These are phyloP conservation scores for Lates japonicus DNA, from an alignment of 2,797 vertebrate species.

Conservation along the genomic window DNA sequence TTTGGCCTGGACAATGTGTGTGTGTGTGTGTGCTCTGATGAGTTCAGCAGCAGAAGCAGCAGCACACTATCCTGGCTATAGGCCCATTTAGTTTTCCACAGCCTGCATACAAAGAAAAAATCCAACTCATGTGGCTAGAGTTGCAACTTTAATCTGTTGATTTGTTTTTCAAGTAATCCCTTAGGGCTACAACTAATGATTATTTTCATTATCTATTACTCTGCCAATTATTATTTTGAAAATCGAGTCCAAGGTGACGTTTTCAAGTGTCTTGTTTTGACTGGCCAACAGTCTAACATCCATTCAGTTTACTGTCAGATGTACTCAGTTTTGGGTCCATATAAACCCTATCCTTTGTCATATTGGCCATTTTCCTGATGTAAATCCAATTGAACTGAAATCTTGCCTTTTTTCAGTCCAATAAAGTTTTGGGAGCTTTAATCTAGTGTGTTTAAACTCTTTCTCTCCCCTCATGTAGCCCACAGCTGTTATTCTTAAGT, in stretches of 20 bases:
- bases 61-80: conserved; percentile 23
- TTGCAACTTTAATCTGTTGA: neutral
- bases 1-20: conserved; percentile 28
- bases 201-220: neutral
- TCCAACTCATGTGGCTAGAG: neutral
- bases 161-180: neutral
- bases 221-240: neutral
- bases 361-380: neutral
- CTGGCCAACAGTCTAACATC: neutral
- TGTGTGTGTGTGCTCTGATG: conserved; percentile 39
- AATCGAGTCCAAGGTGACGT: neutral
- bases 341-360: neutral
- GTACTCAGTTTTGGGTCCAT: neutral
- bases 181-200: neutral
- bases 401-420: neutral
- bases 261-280: neutral
- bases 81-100: conserved; percentile 20
- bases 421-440: neutral
- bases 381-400: neutral
- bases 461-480: neutral
- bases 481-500: conserved; percentile 15
- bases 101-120: conserved; percentile 5
- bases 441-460: neutral
- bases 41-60: conserved; percentile 43
- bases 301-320: neutral